These are phyloP conservation scores for Nasonia giraulti DNA, from an alignment of 1,140 invertebrate species.

Conservation along the genomic window DNA sequence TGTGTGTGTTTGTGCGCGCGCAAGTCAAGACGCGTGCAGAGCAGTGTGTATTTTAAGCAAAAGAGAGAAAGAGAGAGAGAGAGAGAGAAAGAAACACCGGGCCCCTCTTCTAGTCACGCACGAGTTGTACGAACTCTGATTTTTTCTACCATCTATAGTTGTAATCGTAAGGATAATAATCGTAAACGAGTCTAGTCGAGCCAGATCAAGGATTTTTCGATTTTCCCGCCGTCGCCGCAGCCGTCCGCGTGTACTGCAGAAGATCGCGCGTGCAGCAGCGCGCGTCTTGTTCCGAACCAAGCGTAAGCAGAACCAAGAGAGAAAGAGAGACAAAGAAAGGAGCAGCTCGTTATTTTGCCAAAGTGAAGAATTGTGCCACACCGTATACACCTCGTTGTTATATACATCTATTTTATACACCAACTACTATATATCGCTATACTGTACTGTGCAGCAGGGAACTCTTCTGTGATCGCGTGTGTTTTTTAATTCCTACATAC, in stretches of 20 bases:
- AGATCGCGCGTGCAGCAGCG: neutral
- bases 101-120: too few species aligned
- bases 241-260: neutral
- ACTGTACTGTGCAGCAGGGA: too few species aligned
- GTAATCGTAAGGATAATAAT: too few species aligned
- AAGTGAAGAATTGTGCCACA: neutral
- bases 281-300: neutral
- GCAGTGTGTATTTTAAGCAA: neutral
- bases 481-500: too few species aligned
- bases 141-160: too few species aligned
- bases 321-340: neutral
- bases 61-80: neutral
- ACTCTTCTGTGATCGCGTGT: neutral
- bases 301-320: neutral
- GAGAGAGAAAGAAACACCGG: neutral
- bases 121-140: too few species aligned
- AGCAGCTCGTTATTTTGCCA: neutral
- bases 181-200: too few species aligned
- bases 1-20: neutral
- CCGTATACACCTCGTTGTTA: neutral
- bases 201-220: too few species aligned
- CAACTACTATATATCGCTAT: too few species aligned
- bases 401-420: neutral
- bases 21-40: neutral
- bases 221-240: neutral